Conservation (phyloP, 2,797 vertebrate genomes). For the Lutjanus campechanus region DNA sequence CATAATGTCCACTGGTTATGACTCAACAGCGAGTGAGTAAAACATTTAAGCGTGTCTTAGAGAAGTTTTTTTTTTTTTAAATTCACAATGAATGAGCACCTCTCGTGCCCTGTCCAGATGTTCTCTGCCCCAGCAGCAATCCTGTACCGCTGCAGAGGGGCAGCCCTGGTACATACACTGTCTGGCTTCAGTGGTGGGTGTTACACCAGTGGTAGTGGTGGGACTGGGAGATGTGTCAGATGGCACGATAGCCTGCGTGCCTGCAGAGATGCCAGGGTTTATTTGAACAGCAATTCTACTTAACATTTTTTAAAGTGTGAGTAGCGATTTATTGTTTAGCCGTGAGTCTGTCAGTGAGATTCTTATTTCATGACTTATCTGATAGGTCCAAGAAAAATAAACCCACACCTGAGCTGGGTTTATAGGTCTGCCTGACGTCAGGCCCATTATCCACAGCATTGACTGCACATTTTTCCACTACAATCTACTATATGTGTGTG, state of each 20-base stretch:
- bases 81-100: slow-evolving; percentile 50
- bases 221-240: slow-evolving; percentile 62
- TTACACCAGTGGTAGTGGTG: slow-evolving; percentile 35
- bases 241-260: slow-evolving; percentile 58
- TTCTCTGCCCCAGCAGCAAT: slow-evolving; percentile 46
- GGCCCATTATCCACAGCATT: slow-evolving; percentile 73
- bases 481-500: slow-evolving; percentile 27
- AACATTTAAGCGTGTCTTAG: slow-evolving; percentile 52
- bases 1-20: slow-evolving; percentile 59
- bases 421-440: slow-evolving; percentile 82
- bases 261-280: slow-evolving; percentile 76
- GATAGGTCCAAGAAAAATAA: slow-evolving; percentile 85
- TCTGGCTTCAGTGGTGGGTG: slow-evolving; percentile 26
- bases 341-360: slow-evolving; percentile 72
- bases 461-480: slow-evolving; percentile 63
- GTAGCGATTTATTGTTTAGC: slow-evolving; percentile 79
- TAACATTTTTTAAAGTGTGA: slow-evolving; percentile 81
- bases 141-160: slow-evolving; percentile 20
- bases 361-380: slow-evolving; percentile 83
- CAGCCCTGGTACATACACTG: slow-evolving; percentile 17
- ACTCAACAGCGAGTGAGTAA: slow-evolving; percentile 63
- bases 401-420: slow-evolving; percentile 84
- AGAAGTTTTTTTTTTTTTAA: slow-evolving; percentile 36
- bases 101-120: slow-evolving; percentile 68
- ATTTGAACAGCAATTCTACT: slow-evolving; percentile 85